Evolutionary conservation across 2,888 invertebrate species (phyloP), one percentile per base, ranked within the genome.

Genomic region (Ichneumoninae sp.): DNA sequence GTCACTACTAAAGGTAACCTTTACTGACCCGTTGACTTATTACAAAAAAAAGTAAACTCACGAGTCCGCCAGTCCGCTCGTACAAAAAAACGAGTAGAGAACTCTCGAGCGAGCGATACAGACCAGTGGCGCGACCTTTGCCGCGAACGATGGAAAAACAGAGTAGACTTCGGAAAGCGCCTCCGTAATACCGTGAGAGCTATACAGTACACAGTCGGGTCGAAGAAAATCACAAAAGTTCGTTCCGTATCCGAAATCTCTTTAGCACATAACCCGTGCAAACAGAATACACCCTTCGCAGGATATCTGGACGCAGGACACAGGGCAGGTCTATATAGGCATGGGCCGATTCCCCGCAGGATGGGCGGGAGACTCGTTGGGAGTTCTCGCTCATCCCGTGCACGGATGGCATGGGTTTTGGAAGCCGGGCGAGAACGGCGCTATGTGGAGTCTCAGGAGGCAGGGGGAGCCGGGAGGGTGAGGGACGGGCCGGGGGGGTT

Each of bases 371-470:
- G 36, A 71, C 54, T 36, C 13, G 36, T 71, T 40, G 33, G 65
- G 65, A 16, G 57, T 63, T 44, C 74, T 30, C 74, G 69, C 63
- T 74, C 47, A 79, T 75, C 33, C 74, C 44, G 40, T 63, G 63
- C 60, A 63, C 13, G 63, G 74, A 63, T 66, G 26, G 44, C 36
- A 66, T 71, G 76, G 71, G 68, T 83, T 80, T 81, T 66, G 76
- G 81, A 54, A 81, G 81, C 73, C 76, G 76, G 66, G 83, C 76
- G 76, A 63, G 44, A 84, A 69, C 73, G 81, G 68, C 65, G 81
- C 44, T 26, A 69, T 54, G 63, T 26, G 63, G 68, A 81, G 44
- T 74, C 16, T 57, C 57, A 54, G 19, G 19, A 13, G 26, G 10
- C 22, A 10, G 57, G 26, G 22, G 40, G 19, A 19, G 22, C 4